These are phyloP conservation scores for Botrylloides violaceus DNA, from an alignment of 23 tunicate genomes.

Conservation along the genomic window DNA sequence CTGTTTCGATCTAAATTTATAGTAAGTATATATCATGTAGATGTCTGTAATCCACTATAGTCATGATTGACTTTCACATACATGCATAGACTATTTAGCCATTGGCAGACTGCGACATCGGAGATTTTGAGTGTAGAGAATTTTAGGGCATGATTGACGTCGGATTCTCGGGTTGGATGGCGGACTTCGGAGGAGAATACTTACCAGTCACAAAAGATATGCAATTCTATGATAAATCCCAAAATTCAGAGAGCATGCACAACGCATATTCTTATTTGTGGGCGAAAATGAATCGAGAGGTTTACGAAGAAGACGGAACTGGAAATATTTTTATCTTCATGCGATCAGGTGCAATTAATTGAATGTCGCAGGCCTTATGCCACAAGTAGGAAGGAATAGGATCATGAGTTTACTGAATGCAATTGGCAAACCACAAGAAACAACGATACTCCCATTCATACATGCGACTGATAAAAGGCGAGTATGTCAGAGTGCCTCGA, in stretches of 20 bases:
- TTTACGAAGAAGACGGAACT: constrained; percentile 41
- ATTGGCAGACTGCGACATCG: no score
- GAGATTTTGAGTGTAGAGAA: no score
- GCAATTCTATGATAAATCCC: constrained; percentile 24
- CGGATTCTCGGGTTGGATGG: constrained; percentile 99
- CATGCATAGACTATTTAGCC: not conserved
- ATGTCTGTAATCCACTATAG: no score
- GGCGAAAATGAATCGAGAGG: constrained; percentile 85
- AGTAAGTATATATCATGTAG: no score
- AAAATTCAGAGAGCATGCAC: constrained; percentile 43
- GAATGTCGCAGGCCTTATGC: no score
- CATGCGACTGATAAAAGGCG: no score
- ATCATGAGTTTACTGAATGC: no score
- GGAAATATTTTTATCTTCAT: constrained; percentile 68
- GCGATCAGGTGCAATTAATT: constrained; percentile 97
- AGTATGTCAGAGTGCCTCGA: no score
- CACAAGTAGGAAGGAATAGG: no score
- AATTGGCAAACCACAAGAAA: no score
- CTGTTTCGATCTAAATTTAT: no score
- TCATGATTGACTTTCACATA: not conserved
- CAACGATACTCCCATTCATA: no score
- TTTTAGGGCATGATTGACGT: constrained; percentile 54
- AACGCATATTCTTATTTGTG: constrained; percentile 74
- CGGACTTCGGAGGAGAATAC: constrained; percentile 97
- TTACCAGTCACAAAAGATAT: constrained; percentile 66